Conservation (phyloP, 1,140 invertebrate genomes). For the Caenorhabditis latens region DNA sequence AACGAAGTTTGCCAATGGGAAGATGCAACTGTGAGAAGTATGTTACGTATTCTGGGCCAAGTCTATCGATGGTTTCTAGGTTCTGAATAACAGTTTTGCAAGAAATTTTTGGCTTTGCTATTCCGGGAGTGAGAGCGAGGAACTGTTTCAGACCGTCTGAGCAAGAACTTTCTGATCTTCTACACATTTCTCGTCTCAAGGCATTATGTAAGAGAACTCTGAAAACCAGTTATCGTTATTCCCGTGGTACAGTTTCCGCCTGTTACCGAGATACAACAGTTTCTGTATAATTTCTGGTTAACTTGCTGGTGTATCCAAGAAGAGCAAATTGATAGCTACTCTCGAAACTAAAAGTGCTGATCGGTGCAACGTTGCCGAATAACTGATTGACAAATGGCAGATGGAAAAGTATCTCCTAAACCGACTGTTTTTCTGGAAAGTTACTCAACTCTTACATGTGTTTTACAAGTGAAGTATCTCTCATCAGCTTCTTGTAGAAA, state of each 20-base stretch:
- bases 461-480: not conserved
- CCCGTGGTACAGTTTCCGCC: not conserved
- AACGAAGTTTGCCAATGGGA: too few relatives aligned
- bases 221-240: not conserved
- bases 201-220: not conserved
- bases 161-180: not conserved
- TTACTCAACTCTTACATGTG: slow-evolving; percentile 6
- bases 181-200: not conserved
- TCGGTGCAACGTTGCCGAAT: not conserved
- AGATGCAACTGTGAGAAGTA: too few relatives aligned
- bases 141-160: not conserved
- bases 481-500: not conserved
- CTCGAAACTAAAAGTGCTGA: not conserved
- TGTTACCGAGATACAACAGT: not conserved
- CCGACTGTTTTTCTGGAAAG: not conserved
- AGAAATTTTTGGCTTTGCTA: not conserved
- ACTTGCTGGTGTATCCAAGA: not conserved
- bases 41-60: too few relatives aligned
- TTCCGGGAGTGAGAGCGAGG: not conserved
- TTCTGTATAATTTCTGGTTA: not conserved
- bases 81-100: not conserved
- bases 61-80: too few relatives aligned
- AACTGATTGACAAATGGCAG: not conserved
- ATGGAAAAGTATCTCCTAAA: not conserved
- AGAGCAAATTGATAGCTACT: not conserved